Conservation (phyloP, 2,113 vertebrate species). For the Eudyptes chrysolophus region DNA sequence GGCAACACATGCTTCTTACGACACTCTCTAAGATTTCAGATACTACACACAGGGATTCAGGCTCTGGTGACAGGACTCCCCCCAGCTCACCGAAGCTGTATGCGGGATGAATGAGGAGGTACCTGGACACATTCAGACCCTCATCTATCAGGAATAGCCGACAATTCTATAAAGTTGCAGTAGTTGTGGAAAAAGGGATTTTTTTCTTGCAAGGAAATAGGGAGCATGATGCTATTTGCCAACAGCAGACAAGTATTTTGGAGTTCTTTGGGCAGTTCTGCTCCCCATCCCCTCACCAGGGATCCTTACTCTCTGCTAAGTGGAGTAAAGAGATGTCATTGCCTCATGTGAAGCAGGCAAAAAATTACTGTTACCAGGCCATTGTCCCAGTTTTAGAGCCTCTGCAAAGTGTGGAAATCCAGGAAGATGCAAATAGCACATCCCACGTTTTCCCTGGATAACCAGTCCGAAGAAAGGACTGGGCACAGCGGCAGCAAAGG, state of each 20-base stretch:
- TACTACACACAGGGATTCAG: conserved; percentile 50
- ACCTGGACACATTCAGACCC: background rate
- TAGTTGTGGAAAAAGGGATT: background rate
- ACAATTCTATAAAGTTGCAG: background rate
- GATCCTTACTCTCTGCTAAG: background rate
- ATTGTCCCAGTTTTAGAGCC: background rate
- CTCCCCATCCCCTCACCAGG: background rate
- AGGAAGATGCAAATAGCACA: background rate
- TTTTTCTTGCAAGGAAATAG: background rate
- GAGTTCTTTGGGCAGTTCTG: background rate
- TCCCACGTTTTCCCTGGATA: background rate
- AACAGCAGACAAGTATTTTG: background rate
- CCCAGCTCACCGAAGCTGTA: background rate
- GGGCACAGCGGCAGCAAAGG: conserved; percentile 9
- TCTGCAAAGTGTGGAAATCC: background rate
- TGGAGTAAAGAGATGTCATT: background rate
- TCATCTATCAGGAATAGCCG: background rate
- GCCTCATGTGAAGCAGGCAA: background rate
- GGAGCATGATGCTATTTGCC: background rate
- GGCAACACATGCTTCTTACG: conserved; percentile 47
- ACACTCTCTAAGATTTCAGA: conserved; percentile 31
- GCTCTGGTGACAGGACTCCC: conserved; percentile 34
- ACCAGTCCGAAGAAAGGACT: background rate
- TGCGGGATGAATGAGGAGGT: background rate
- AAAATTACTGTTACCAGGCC: background rate